These are phyloP conservation scores for Lycocorax pyrrhopterus DNA, from an alignment of 2,113 vertebrate species.

Conservation along the genomic window DNA sequence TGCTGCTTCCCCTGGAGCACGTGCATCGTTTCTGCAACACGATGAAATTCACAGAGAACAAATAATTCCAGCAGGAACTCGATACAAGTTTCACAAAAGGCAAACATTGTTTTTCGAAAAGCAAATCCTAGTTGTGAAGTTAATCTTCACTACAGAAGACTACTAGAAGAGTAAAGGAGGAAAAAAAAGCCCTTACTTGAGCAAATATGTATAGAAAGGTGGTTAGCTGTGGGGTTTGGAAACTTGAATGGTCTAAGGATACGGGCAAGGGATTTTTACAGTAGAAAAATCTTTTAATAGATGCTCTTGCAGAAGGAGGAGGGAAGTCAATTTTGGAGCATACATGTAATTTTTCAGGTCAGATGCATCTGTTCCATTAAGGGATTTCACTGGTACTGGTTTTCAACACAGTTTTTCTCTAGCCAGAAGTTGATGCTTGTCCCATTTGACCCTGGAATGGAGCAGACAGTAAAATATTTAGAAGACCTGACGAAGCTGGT, in stretches of 20 bases:
- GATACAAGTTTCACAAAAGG: background rate
- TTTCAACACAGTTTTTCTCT: background rate
- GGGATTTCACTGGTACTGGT: background rate
- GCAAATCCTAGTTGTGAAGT: background rate
- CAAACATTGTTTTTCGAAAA: background rate
- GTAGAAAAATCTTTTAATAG: background rate
- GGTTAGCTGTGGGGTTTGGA: background rate
- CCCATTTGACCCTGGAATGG: background rate
- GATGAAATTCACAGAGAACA: background rate
- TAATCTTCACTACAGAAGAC: background rate
- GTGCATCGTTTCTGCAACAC: background rate
- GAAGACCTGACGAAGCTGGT: background rate
- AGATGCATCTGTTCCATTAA: background rate
- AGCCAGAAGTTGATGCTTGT: background rate
- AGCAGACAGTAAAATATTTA: constrained; percentile 11
- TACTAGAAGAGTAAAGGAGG: background rate
- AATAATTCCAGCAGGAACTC: background rate
- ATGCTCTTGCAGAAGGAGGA: background rate
- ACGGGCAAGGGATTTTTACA: background rate
- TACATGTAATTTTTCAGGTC: background rate
- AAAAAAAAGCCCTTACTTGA: background rate
- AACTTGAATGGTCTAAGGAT: background rate
- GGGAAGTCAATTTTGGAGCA: background rate
- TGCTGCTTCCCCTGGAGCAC: background rate
- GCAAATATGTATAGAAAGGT: background rate